A percentile compares a stretch with the other conserved stretches of the same genome.
These are phyloP conservation scores for Catharus bicknelli DNA, from an alignment of 2,113 vertebrate species.

Conservation along the genomic window DNA sequence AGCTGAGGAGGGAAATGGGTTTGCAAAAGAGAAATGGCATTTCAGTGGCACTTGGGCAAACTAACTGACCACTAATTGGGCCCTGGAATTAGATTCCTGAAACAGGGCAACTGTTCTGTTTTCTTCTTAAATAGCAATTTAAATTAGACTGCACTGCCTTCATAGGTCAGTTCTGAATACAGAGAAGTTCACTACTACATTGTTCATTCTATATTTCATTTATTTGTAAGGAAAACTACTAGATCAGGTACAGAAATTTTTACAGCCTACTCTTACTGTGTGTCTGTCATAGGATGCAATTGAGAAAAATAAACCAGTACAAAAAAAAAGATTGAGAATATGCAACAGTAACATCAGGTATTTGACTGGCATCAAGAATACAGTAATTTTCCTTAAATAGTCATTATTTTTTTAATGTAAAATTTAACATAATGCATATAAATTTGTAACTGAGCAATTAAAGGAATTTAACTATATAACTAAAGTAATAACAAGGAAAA, in stretches of 20 bases:
- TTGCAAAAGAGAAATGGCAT: background rate
- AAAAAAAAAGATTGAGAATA: background rate
- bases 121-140: background rate
- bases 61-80: background rate
- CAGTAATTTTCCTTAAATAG: background rate
- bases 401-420: background rate
- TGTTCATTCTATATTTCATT: background rate
- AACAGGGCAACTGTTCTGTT: background rate
- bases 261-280: background rate
- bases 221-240: background rate
- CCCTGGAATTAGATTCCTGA: background rate
- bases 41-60: background rate
- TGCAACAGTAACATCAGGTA: background rate
- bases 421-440: background rate
- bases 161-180: background rate
- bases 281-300: background rate
- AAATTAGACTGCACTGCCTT: background rate
- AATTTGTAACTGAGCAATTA: background rate
- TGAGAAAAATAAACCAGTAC: background rate
- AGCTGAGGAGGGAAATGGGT: background rate
- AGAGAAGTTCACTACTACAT: background rate
- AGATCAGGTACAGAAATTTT: background rate
- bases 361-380: background rate
- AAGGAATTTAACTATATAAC: background rate
- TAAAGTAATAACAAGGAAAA: background rate